These are phyloP conservation scores for Liopterus haemorrhoidalis DNA, from an alignment of 2,888 invertebrate species.

Conservation along the genomic window DNA sequence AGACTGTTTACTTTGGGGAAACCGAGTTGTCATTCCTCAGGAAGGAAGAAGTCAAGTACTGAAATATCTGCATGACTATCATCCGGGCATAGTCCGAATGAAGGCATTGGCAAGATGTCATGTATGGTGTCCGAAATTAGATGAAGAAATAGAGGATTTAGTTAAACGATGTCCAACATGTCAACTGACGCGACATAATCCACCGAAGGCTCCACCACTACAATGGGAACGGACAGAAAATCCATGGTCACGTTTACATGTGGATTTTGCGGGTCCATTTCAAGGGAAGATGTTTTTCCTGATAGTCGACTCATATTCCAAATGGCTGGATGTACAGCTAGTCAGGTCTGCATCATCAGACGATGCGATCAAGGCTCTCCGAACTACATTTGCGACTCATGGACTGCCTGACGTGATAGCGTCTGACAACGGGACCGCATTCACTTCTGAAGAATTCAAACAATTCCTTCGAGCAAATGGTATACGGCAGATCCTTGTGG, in stretches of 20 bases:
- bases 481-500: constrained; percentile 23
- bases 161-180: constrained; percentile 3
- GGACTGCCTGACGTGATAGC: constrained; percentile 32
- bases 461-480: constrained; percentile 26
- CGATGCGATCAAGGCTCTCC: constrained; percentile 22
- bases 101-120: constrained; percentile 10
- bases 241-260: constrained; percentile 26
- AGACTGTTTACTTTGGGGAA: constrained; percentile 28
- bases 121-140: constrained; percentile 11
- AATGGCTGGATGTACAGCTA: constrained; percentile 28
- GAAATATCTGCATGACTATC: constrained; percentile 19
- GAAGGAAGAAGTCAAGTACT: constrained; percentile 18
- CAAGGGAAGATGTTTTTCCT: constrained; percentile 26
- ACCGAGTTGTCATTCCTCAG: constrained; percentile 27
- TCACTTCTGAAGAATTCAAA: constrained; percentile 31
- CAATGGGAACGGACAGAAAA: constrained; percentile 11
- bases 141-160: constrained; percentile 6
- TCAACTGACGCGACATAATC: constrained; percentile 3
- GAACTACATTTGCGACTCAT: constrained; percentile 24
- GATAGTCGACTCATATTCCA: constrained; percentile 30
- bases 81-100: constrained; percentile 15
- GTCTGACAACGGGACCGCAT: constrained; percentile 33
- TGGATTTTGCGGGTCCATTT: constrained; percentile 27
- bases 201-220: constrained; percentile 5
- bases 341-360: constrained; percentile 18